phyloP scores from a whole-genome alignment of 2,113 vertebrate species.

The Eira barbara region DNA sequence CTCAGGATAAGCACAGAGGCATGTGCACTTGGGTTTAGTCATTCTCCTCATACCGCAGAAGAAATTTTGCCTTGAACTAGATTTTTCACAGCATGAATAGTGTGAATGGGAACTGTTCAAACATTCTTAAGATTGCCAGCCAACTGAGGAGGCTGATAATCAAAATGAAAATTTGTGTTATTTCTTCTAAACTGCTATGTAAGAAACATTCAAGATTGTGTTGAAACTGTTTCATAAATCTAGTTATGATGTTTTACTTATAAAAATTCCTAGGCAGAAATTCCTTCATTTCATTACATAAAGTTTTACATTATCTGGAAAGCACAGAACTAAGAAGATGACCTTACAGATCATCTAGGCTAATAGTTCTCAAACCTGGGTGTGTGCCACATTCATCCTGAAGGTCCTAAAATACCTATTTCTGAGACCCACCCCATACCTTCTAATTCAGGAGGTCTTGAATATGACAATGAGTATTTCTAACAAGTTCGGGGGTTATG shows the following conservation, averaged over 20 bases:
- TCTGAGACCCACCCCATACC: not conserved
- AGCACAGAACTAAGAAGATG: not conserved
- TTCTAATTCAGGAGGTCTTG: not conserved
- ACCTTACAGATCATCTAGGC: not conserved
- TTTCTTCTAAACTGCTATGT: slow-evolving; percentile 20
- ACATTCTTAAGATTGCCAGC: slow-evolving; percentile 8
- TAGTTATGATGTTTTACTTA: not conserved
- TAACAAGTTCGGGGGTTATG: not conserved
- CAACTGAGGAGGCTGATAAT: slow-evolving; percentile 2
- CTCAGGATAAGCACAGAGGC: not conserved
- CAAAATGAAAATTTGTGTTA: slow-evolving; percentile 35
- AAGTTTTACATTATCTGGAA: not conserved
- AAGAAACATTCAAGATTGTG: not conserved
- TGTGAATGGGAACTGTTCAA: slow-evolving; percentile 14
- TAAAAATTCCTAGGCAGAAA: not conserved
- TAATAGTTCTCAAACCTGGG: not conserved
- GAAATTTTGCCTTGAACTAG: not conserved
- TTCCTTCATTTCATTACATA: not conserved
- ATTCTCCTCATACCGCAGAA: not conserved
- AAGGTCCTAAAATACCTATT: not conserved
- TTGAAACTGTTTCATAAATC: slow-evolving; percentile 13
- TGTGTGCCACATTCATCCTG: not conserved
- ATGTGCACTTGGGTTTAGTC: not conserved
- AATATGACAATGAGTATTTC: not conserved
- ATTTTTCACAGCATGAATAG: slow-evolving; percentile 40